These are phyloP conservation scores for Drosophila trapezifrons DNA, from an alignment of 1,140 invertebrate genomes.

Conservation along the genomic window DNA sequence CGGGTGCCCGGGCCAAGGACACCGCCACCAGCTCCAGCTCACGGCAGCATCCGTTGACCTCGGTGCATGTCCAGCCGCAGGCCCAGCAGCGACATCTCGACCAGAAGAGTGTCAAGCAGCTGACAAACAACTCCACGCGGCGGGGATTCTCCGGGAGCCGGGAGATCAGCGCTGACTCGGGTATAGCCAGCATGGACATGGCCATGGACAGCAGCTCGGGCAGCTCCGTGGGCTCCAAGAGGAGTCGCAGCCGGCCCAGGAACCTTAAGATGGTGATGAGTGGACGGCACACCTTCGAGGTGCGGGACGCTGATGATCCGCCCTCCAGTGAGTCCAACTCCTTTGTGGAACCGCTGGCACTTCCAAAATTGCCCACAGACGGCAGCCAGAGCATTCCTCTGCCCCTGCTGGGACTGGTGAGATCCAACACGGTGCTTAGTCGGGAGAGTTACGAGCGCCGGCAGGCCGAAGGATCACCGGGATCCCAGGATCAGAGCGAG, in stretches of 20 bases:
- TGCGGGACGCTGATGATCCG: constrained; percentile 86
- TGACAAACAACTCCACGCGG: constrained; percentile 86
- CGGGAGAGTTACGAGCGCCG: constrained; percentile 71
- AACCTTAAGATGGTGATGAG: constrained; percentile 86
- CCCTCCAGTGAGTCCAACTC: constrained; percentile 86
- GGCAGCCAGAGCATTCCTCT: constrained; percentile 85
- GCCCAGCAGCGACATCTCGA: constrained; percentile 84
- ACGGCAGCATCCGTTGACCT: constrained; percentile 65
- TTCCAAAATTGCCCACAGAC: constrained; percentile 86
- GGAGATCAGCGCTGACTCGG: constrained; percentile 86
- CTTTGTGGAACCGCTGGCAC: constrained; percentile 86
- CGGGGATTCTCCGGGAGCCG: constrained; percentile 84
- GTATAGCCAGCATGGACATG: constrained; percentile 86
- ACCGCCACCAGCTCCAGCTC: constrained; percentile 15
- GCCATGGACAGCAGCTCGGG: constrained; percentile 77
- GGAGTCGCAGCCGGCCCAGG: constrained; percentile 84
- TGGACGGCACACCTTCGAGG: constrained; percentile 86
- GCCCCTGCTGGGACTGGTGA: constrained; percentile 70
- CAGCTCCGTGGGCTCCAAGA: constrained; percentile 73
- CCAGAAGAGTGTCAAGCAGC: constrained; percentile 90
- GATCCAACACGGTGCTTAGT: constrained; percentile 80
- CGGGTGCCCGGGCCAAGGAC: constrained; percentile 61
- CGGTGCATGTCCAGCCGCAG: constrained; percentile 57
- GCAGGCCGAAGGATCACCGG: constrained; percentile 32
- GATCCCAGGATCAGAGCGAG: constrained; percentile 9